Evolutionary conservation across 2,888 invertebrate species (phyloP), one percentile per base, ranked within the genome.

Genomic region (Globia sparganii): DNA sequence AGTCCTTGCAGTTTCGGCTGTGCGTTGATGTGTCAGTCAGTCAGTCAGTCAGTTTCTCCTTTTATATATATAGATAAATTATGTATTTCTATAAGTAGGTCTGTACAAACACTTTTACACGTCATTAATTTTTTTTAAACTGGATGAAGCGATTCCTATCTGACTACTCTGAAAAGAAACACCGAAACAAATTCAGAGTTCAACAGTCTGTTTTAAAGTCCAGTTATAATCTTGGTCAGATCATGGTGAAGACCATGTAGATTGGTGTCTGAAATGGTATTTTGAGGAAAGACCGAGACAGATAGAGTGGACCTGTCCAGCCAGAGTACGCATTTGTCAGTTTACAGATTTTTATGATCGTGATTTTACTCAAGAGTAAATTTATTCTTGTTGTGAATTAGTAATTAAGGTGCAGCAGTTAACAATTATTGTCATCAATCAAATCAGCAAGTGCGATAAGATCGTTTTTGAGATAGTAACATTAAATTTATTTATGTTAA

Each of bases 341-440:
- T 49, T 49, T 46, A 72, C n/a, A 34, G 34, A 67, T 43, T 34
- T 56, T 13, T 49, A 78, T 49, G 0, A 28, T 40, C 40, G 4
- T 28, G n/a, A 34, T 58, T 74, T 80, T 31, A 21, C 2, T 31
- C 21, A 49, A 15, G 3, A 4, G 46, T 28, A 4, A 40, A 61
- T n/a, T n/a, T 46, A 72, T 28, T 65, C 15, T 37, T 46, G 5
- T 65, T 70, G 6, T 40, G 43, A 18, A 65, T 81, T 59, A 46
- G 6, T 75, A 43, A 65, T 75, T 67, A 31, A 75, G 37, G 28
- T 53, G 78, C 64, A 66, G 62, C 34, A n/a, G 43, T 53, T 70
- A 70, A 68, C 62, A 84, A 70, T 66, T 34, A 75, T 37, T 49
- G 66, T 84, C 78, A 59, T 84, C 72, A 83, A 78, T 84, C 83